Base-by-base conservation (phyloP, 2,113 vertebrate species). In the Noturus placidus region DNA sequence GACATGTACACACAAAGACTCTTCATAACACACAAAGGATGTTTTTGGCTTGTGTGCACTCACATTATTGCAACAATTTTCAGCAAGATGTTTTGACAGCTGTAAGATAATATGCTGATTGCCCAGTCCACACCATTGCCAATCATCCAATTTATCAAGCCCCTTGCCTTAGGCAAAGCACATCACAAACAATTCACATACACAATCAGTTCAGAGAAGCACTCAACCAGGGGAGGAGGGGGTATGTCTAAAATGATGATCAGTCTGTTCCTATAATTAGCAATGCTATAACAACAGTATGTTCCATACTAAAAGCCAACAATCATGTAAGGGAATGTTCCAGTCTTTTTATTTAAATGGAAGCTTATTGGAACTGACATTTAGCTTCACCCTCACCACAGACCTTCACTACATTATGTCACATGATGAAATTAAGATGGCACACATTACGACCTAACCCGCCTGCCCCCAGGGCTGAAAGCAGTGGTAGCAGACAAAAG, bases 141-240 rank as follows among this genome's bases (percentile, higher is more conserved):
- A 86, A 56, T 86, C 81, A 33, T 80, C 85, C 77, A 87, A 61
- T 86, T 67, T 54, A 80, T 81, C 63, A 38, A 80, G 38, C 79
- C 25, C 30, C 30, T 56, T 52, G 46, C 67, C 52, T 56, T 22
- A 56, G 77, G 30, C 33, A 81, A 77, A 86, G 74, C 8, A 63
- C 72, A 78, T 78, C 56, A n/a, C n/a, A 20, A 38, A n/a, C 77
- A 70, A 86, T 30, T 33, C 61, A 67, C 38, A 67, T 54, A 63
- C 74, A 65, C 27, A 54, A 61, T 78, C 74, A 79, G 19, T 77
- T 80, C 50, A 81, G 85, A 65, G n/a, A 65, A 52, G n/a, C 59
- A 67, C 57, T 86, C 57, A 80, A 50, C 35, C 22, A 70, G 61
- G 65, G 42, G 63, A 17, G 63, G 30, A 72, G 65, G 52, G 30